Conservation (phyloP, 2,113 vertebrate species). For the Ammodytes dubius region DNA sequence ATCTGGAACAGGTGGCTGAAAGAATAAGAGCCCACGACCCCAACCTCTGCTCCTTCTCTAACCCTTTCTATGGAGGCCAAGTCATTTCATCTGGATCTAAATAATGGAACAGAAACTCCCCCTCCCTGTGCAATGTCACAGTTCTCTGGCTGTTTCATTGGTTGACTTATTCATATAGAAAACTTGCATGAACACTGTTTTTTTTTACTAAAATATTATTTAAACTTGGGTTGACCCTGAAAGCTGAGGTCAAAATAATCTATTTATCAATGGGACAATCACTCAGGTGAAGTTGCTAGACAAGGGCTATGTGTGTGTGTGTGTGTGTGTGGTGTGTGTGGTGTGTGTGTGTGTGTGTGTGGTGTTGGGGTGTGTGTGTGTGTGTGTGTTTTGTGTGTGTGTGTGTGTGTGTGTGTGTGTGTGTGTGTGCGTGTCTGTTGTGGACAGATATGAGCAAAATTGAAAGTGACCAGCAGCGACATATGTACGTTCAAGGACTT, state of each 20-base stretch:
- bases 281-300: conserved; percentile 44
- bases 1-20: conserved; percentile 71
- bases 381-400: conserved; percentile 29
- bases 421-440: neutral
- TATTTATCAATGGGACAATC: conserved; percentile 45
- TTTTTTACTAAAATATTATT: conserved; percentile 51
- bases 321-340: neutral
- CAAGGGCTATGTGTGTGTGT: conserved; percentile 1
- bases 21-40: conserved; percentile 13
- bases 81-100: conserved; percentile 40
- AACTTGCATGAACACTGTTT: conserved; percentile 10
- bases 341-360: conserved; percentile 3
- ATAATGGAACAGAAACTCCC: conserved; percentile 30
- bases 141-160: conserved; percentile 35
- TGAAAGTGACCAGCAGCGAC: conserved; percentile 85
- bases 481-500: conserved; percentile 93
- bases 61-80: conserved; percentile 36
- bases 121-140: conserved; percentile 12
- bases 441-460: conserved; percentile 78
- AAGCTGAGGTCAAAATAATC: conserved; percentile 41
- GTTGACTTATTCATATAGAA: conserved; percentile 35
- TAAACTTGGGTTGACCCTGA: conserved; percentile 44
- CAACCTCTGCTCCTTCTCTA: conserved; percentile 18
- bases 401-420: neutral
- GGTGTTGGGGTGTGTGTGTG: neutral